These are phyloP conservation scores for Fabriciana adippe DNA, from an alignment of 2,888 invertebrate genomes.

Conservation along the genomic window DNA sequence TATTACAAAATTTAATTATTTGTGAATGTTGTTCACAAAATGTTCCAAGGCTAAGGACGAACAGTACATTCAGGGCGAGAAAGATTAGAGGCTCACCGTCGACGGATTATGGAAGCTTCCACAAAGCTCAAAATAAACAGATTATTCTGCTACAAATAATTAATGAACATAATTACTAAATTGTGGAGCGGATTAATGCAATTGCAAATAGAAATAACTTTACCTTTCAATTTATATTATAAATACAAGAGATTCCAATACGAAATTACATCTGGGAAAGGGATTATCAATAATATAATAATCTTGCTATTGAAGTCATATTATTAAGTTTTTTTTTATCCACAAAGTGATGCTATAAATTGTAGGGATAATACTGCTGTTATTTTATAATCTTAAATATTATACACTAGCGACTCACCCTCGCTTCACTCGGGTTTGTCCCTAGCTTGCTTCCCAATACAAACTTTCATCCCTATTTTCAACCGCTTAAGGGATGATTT, in stretches of 20 bases:
- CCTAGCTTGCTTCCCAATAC: no score
- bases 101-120: constrained; percentile 29
- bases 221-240: constrained; percentile 24
- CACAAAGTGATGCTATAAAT: no score
- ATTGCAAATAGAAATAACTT: constrained; percentile 26
- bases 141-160: constrained; percentile 42
- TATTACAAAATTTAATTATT: neutral
- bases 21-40: constrained; percentile 2
- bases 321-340: no score
- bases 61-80: constrained; percentile 16
- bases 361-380: no score
- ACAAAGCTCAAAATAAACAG: constrained; percentile 43
- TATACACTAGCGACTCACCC: no score
- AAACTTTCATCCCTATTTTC: no score
- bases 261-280: neutral
- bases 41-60: neutral
- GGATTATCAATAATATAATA: neutral
- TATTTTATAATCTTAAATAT: no score
- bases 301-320: no score
- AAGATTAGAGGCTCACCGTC: constrained; percentile 29
- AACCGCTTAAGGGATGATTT: no score
- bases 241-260: constrained; percentile 12
- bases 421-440: no score
- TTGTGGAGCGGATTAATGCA: constrained; percentile 33
- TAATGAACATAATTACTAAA: constrained; percentile 41